A percentile compares a stretch with the other conserved stretches of the same genome.
Evolutionary conservation across 2,797 vertebrate genomes (phyloP).

Genomic region (Pseudochromis fuscus): DNA sequence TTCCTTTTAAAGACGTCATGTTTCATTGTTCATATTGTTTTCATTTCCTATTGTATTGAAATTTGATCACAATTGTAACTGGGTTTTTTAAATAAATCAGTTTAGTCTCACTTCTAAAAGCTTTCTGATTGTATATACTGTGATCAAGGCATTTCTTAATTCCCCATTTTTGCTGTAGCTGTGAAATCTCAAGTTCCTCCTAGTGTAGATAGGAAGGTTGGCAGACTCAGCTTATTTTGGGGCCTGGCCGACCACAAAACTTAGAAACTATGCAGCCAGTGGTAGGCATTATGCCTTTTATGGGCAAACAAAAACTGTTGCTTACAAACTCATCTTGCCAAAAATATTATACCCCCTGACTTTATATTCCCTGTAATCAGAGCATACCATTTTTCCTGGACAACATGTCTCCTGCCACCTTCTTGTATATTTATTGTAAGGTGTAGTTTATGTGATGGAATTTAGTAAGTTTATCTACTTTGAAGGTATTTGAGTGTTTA

Average conservation of each 20-base stretch:
- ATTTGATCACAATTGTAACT: neutral
- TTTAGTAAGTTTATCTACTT: neutral
- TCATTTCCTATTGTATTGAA: conserved; percentile 10
- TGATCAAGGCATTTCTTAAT: neutral
- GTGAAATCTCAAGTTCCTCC: conserved; percentile 39
- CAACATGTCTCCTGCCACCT: neutral
- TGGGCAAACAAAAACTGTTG: conserved; percentile 67
- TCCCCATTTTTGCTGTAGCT: conserved; percentile 14
- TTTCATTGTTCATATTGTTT: conserved; percentile 22
- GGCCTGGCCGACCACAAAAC: conserved; percentile 55
- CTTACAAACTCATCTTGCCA: conserved; percentile 9
- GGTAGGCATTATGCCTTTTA: conserved; percentile 63
- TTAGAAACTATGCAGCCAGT: conserved; percentile 62
- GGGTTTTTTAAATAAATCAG: neutral
- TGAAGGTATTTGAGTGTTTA: conserved; percentile 22
- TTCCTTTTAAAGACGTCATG: conserved; percentile 25
- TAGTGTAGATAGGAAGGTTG: conserved; percentile 34
- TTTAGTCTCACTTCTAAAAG: neutral
- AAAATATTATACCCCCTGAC: conserved; percentile 10
- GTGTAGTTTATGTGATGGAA: conserved; percentile 4
- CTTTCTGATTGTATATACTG: neutral
- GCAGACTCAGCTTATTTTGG: conserved; percentile 58
- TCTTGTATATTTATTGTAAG: conserved; percentile 22
- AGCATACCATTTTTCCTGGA: neutral
- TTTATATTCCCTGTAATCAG: conserved; percentile 6